Base-by-base conservation (phyloP, 2,113 vertebrate species). In the Tachuris rubrigastra region DNA sequence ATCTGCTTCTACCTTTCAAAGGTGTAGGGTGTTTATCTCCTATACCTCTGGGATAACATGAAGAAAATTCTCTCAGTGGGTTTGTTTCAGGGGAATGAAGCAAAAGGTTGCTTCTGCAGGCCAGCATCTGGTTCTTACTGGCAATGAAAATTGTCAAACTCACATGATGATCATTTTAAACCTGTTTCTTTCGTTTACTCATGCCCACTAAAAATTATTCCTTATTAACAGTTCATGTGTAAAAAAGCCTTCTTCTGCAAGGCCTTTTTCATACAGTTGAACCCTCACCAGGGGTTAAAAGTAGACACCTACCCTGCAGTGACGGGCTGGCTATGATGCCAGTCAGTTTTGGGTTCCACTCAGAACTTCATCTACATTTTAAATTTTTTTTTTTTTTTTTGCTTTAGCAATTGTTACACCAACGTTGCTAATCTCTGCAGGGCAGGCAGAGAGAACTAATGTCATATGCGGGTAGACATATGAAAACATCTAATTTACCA, bases 401-500 rank as follows among this genome's bases (percentile, higher is more conserved):
- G 10, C 67, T 95, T 92, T 77, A 95, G 85, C 69, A 93, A 67
- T 62, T 56, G 37, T 95, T 90, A 67, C 44, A 85, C 46, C 37
- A 27, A 23, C 0, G 15, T 37, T 78, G 85, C 71, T 85, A 59
- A 65, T 75, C 58, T 92, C 44, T 90, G 71, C 62, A 72, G 84
- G 92, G 92, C 83, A 95, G 74, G 73, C 41, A 87, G 91, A 97
- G 74, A 90, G 85, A 96, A 58, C 55, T 96, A 82, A 93, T 94
- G 90, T 84, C 33, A 31, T 88, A 67, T 95, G 85, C 5, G 2
- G 47, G 73, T 49, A 96, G 95, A 95, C 1, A 3, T 95, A 93
- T 80, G 78, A 97, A 95, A 96, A 92, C 94, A 92, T 82, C 84
- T 95, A 85, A 87, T 65, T 97, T 97, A 95, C 91, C 90, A 94